Base-by-base conservation (phyloP, 1,140 invertebrate genomes). In the Gonioctena quinquepunctata region DNA sequence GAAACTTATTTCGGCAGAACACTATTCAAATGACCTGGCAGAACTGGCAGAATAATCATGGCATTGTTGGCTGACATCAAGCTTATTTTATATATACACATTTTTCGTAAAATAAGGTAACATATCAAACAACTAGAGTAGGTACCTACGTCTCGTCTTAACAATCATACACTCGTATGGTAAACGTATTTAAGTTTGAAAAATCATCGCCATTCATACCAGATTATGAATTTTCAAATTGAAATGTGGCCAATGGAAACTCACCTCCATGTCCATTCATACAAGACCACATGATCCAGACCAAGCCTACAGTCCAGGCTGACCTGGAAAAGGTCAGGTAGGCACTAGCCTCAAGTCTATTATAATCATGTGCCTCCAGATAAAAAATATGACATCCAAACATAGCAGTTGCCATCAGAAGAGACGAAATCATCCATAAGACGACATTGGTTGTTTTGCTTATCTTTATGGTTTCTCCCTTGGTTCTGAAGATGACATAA, bases 211-310 rank as follows among this genome's bases (percentile, higher is more conserved):
- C 16, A 42, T 11, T 42, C 2, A 11, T 42, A 42, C 33, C 8
- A 42, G 2, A 11, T 11, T 11, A 1, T n/a, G 16, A 42, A 42
- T 42, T 1, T 42, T 42, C 16, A 11, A 42, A 1, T 11, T n/a
- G 16, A 11, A n/a, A 1, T 42, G 8, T 11, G 33, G 33, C 1
- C 8, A 8, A n/a, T 11, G 1, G 1, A 54, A 16, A 66, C 26
- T 69, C 48, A 79, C 77, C 76, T 69, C 77, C 77, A 56, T 76
- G 72, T 50, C 77, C 76, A 56, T 77, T 71, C 33, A 72, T 69
- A 48, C 77, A 79, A 42, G 74, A 72, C 74, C 74, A 76, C n/a
- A 77, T 69, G n/a, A 79, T 73, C 77, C 77, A 79, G n/a, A 71
- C 69, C 16, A 79, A 56, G 2, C 76, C 77, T 19, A 79, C 50